A percentile compares a stretch with the other conserved stretches of the same genome.
These are phyloP conservation scores for Pomphorhynchus laevis DNA, from an alignment of 1,140 invertebrate genomes.

Conservation along the genomic window DNA sequence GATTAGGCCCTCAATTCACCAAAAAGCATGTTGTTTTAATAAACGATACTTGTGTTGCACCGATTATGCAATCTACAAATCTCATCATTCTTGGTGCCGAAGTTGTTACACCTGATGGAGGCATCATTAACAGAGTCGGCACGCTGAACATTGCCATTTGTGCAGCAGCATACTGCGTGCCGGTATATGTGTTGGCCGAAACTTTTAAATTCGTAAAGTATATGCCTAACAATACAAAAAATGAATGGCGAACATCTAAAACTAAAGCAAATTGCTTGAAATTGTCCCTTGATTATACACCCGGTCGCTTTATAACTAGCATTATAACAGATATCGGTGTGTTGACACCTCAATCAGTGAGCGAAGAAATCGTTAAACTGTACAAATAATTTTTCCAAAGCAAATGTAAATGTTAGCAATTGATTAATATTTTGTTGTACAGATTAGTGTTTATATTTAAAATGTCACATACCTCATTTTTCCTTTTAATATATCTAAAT, in stretches of 20 bases:
- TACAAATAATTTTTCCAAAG: slow-evolving; percentile 33
- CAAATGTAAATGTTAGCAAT: too few relatives aligned
- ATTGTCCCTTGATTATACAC: slow-evolving; percentile 62
- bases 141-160: slow-evolving; percentile 55
- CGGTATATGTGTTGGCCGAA: slow-evolving; percentile 67
- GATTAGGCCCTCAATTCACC: slow-evolving; percentile 26
- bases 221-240: slow-evolving; percentile 61
- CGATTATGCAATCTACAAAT: slow-evolving; percentile 49
- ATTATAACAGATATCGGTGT: slow-evolving; percentile 76
- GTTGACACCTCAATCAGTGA: slow-evolving; percentile 64
- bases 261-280: slow-evolving; percentile 25
- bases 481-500: too few relatives aligned
- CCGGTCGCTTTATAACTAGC: slow-evolving; percentile 53
- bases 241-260: slow-evolving; percentile 26
- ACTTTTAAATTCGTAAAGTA: slow-evolving; percentile 76
- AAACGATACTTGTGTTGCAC: slow-evolving; percentile 48
- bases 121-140: slow-evolving; percentile 83
- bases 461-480: too few relatives aligned
- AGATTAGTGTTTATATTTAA: too few relatives aligned
- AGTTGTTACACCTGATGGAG: slow-evolving; percentile 74
- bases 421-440: too few relatives aligned
- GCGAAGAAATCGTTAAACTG: slow-evolving; percentile 73
- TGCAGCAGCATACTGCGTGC: slow-evolving; percentile 60
- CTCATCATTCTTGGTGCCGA: slow-evolving; percentile 79
- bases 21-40: slow-evolving; percentile 42